phyloP scores from a whole-genome alignment of 2,888 invertebrate species.

The Abrostola tripartita region DNA sequence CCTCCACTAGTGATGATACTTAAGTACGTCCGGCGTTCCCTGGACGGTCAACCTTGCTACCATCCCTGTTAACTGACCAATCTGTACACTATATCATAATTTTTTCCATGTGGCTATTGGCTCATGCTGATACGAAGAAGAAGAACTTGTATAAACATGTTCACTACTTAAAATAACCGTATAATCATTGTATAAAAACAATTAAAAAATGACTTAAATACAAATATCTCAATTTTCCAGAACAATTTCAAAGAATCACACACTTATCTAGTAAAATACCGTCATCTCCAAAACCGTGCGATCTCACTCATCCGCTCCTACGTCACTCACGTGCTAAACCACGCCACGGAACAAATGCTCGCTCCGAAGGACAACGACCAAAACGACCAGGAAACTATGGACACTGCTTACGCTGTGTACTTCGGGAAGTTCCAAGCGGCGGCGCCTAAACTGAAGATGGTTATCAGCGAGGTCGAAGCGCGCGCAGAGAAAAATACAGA shows the following conservation, averaged over 20 bases:
- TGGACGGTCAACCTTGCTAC: too few relatives aligned
- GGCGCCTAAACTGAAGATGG: constrained; percentile 94
- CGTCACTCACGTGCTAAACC: constrained; percentile 92
- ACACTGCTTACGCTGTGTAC: constrained; percentile 94
- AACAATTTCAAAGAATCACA: constrained; percentile 95
- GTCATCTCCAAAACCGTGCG: constrained; percentile 94
- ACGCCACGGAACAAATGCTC: constrained; percentile 93
- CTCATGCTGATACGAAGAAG: too few relatives aligned
- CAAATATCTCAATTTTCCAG: constrained; percentile 76
- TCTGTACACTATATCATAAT: too few relatives aligned
- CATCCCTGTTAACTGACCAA: too few relatives aligned
- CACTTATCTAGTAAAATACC: constrained; percentile 94
- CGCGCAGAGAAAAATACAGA: constrained; percentile 92
- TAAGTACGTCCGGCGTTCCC: too few relatives aligned
- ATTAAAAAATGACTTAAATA: background rate
- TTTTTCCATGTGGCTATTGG: too few relatives aligned
- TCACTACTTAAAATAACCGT: too few relatives aligned
- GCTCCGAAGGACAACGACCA: constrained; percentile 74
- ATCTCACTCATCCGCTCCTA: constrained; percentile 94
- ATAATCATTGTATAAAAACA: too few relatives aligned
- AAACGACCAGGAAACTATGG: constrained; percentile 79
- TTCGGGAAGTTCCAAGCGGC: constrained; percentile 98
- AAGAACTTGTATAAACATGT: too few relatives aligned
- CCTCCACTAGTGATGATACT: too few relatives aligned
- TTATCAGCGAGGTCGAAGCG: constrained; percentile 94